These are phyloP conservation scores for Macaria liturata DNA, from an alignment of 2,888 invertebrate species.

Conservation along the genomic window DNA sequence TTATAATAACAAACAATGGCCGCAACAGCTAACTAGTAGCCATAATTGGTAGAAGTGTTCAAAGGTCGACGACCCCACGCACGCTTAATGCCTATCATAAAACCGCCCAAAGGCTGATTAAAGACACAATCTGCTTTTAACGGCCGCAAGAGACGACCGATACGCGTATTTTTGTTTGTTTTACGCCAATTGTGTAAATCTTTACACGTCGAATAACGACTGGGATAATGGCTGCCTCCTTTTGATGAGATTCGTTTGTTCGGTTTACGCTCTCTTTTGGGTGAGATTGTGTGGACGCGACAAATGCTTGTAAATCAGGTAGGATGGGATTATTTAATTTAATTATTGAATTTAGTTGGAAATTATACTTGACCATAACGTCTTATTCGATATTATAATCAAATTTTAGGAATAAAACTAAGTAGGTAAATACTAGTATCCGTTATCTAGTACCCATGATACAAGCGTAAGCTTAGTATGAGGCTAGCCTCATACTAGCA, in stretches of 20 bases:
- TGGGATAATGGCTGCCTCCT: constrained; percentile 36
- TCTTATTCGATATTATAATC: too few relatives aligned
- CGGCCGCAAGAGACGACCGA: constrained; percentile 46
- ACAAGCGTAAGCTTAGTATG: too few relatives aligned
- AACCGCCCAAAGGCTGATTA: constrained; percentile 64
- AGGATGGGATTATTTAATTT: constrained; percentile 2
- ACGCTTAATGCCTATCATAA: constrained; percentile 65
- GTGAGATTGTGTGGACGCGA: constrained; percentile 24
- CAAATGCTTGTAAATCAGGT: constrained; percentile 12
- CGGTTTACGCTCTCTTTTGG: constrained; percentile 24
- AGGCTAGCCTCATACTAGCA: too few relatives aligned
- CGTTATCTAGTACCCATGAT: too few relatives aligned
- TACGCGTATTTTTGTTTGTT: constrained; percentile 53
- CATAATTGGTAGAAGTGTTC: constrained; percentile 39
- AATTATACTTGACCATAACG: too few relatives aligned
- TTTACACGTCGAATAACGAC: constrained; percentile 46
- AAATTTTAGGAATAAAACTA: too few relatives aligned
- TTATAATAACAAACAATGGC: constrained; percentile 17
- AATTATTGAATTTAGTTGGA: too few relatives aligned
- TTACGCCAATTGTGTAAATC: constrained; percentile 57
- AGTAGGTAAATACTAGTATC: too few relatives aligned
- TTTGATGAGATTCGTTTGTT: constrained; percentile 44
- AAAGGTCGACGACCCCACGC: constrained; percentile 62
- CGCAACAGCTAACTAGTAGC: constrained; percentile 24
- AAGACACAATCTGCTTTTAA: constrained; percentile 56